phyloP scores from a whole-genome alignment of 2,888 invertebrate genomes.

The Caradrina clavipalpis region DNA sequence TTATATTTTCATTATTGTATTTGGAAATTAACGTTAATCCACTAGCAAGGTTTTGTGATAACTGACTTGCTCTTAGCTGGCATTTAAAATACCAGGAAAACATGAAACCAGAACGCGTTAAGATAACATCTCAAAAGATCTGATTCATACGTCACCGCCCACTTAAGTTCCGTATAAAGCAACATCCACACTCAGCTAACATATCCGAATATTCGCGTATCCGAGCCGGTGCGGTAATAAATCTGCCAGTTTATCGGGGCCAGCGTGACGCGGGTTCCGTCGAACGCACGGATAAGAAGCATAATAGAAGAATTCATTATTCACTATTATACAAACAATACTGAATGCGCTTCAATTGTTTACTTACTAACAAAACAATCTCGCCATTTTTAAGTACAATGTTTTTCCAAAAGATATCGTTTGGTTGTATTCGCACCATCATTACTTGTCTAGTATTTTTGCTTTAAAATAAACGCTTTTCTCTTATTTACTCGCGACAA shows the following conservation, averaged over 20 bases:
- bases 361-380: constrained; percentile 22
- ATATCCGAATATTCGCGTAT: constrained; percentile 48
- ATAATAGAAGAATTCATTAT: constrained; percentile 63
- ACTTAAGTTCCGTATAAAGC: constrained; percentile 36
- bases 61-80: not conserved
- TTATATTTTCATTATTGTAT: not conserved
- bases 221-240: constrained; percentile 55
- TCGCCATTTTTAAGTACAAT: not conserved
- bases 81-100: not conserved
- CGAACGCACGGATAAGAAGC: constrained; percentile 53
- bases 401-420: constrained; percentile 8
- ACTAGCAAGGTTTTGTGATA: no score
- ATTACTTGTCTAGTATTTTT: constrained; percentile 7
- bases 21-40: no score
- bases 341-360: constrained; percentile 35
- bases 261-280: constrained; percentile 58
- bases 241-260: constrained; percentile 65
- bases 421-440: constrained; percentile 6
- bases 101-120: not conserved
- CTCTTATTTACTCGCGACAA: constrained; percentile 5
- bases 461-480: constrained; percentile 6
- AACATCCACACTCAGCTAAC: constrained; percentile 33
- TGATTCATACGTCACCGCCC: constrained; percentile 13
- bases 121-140: not conserved
- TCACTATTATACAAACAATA: constrained; percentile 54